Percentiles rank a stretch among this genome's conserved stretches.
These are phyloP conservation scores for Todus mexicanus DNA, from an alignment of 2,797 vertebrate species.

Conservation along the genomic window DNA sequence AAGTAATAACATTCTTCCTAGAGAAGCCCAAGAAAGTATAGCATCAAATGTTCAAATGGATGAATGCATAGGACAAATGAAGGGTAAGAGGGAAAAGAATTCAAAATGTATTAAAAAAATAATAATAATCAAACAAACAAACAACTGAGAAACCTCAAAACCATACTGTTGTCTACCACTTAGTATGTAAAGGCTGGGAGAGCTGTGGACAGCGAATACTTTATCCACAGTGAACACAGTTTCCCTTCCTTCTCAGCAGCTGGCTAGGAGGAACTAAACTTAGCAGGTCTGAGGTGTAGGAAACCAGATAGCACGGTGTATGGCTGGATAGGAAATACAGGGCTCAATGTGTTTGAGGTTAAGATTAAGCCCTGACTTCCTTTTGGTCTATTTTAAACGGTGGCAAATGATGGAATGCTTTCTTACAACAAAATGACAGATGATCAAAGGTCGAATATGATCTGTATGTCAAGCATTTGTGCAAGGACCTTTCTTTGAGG, in stretches of 20 bases:
- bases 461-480: slow-evolving; percentile 66
- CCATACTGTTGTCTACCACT: neutral
- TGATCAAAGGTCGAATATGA: slow-evolving; percentile 74
- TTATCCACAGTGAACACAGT: slow-evolving; percentile 31
- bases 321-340: slow-evolving; percentile 76
- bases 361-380: slow-evolving; percentile 80
- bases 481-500: slow-evolving; percentile 51
- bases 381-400: slow-evolving; percentile 76
- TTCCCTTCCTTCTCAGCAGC: slow-evolving; percentile 74
- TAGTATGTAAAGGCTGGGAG: neutral
- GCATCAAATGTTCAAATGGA: neutral
- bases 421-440: slow-evolving; percentile 75
- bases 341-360: slow-evolving; percentile 79
- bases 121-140: neutral
- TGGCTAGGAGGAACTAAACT: slow-evolving; percentile 77
- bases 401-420: slow-evolving; percentile 74
- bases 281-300: slow-evolving; percentile 77
- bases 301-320: slow-evolving; percentile 76
- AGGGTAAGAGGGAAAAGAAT: neutral
- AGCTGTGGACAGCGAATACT: neutral
- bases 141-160: neutral
- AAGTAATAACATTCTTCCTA: neutral
- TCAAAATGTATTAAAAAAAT: neutral
- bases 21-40: neutral
- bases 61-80: neutral